phyloP scores from a whole-genome alignment of 1,140 invertebrate genomes.

The Lucilia sericata region DNA sequence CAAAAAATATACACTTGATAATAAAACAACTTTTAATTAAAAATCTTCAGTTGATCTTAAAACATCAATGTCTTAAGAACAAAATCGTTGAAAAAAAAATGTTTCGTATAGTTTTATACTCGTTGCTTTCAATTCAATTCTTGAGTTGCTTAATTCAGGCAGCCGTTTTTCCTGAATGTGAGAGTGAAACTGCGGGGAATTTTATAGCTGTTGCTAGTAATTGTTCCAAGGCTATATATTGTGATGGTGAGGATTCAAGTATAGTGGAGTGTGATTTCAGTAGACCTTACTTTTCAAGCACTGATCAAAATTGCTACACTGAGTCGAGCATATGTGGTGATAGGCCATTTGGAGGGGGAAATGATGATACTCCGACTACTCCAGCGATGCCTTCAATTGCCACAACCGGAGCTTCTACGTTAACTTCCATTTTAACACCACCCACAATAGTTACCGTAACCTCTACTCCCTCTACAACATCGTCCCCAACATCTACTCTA shows the following conservation, averaged over 20 bases:
- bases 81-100: background rate
- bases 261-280: conserved; percentile 55
- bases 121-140: background rate
- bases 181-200: background rate
- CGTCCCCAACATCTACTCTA: background rate
- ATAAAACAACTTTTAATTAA: background rate
- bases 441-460: background rate
- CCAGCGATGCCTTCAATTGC: background rate
- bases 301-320: conserved; percentile 52
- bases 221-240: conserved; percentile 59
- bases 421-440: background rate
- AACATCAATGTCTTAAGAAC: background rate
- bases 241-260: conserved; percentile 55
- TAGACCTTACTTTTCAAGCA: conserved; percentile 54
- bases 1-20: background rate
- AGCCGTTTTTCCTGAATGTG: background rate
- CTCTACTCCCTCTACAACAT: background rate
- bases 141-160: background rate
- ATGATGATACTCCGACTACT: background rate
- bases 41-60: background rate
- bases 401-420: background rate
- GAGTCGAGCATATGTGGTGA: conserved; percentile 50
- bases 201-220: conserved; percentile 55
- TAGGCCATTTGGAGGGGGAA: background rate
- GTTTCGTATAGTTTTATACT: background rate